Base-by-base conservation (phyloP, 2,113 vertebrate species). In the Columba livia region DNA sequence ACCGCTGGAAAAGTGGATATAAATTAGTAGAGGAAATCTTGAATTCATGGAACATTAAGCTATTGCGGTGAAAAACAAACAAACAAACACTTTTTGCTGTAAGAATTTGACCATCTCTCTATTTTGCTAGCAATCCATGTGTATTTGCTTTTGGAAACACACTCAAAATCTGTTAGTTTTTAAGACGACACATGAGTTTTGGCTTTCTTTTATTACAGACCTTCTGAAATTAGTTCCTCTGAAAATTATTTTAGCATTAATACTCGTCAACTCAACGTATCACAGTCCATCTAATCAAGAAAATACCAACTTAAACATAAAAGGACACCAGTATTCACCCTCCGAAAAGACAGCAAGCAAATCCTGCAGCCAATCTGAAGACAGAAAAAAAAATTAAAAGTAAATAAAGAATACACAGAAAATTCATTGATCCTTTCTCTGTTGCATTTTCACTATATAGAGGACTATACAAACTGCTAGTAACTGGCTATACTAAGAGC, bases 171-270 rank as follows among this genome's bases (percentile, higher is more conserved):
- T 65, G 17, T 11, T 38, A 40, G 36, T 2, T 60, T 85, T 85
- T 81, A 40, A 78, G 38, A 86, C 1, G 4, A 53, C 11, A 70
- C 6, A 5, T 21, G 12, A 69, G 36, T n/a, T 75, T 69, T 36
- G 71, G 56, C 0, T 5, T 21, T 34, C 50, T 42, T 64, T 90
- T 91, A n/a, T 65, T 64, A 57, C 20, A 82, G 51, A 84, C 21
- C 48, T 94, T 40, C 50, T 66, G 71, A 93, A 95, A 95, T 94
- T 77, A 95, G 93, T 87, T 69, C 54, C 42, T 92, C 67, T 70
- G 71, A 79, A 92, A 94, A 95, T 16, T 82, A 61, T 89, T 96
- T 82, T 71, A 89, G 47, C 69, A 67, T 86, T 93, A 88, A 78
- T 57, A 91, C 29, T 88, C 77, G 29, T 66, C 66, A 95, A 38